Evolutionary conservation across 2,113 vertebrate species (phyloP).

Genomic region (Pantherophis guttatus): DNA sequence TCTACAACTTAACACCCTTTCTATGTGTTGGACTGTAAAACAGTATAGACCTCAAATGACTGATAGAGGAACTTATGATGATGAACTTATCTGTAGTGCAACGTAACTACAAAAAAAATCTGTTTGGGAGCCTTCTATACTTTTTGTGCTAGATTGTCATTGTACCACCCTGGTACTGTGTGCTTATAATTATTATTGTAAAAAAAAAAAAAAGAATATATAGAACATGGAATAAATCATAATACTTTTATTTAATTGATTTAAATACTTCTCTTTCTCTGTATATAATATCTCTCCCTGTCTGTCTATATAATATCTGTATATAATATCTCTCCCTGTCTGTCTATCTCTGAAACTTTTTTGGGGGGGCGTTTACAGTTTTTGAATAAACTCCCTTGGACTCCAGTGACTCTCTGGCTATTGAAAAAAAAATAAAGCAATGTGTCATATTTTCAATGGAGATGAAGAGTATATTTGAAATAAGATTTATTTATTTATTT

Average conservation of each 20-base stretch:
- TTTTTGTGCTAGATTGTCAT: background rate
- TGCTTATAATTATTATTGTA: background rate
- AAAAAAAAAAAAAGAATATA: background rate
- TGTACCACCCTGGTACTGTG: background rate
- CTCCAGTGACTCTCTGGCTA: background rate
- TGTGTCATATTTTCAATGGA: background rate
- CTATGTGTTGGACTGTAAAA: background rate
- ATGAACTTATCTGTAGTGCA: background rate
- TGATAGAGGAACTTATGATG: background rate
- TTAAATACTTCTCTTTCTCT: background rate
- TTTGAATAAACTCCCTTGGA: background rate
- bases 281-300: background rate
- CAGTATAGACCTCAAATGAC: background rate
- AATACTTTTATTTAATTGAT: background rate
- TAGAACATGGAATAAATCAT: background rate
- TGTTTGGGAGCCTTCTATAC: background rate
- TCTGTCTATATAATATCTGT: background rate
- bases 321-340: background rate
- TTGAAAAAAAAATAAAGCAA: background rate
- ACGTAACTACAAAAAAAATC: background rate
- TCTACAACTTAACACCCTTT: background rate
- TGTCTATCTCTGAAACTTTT: background rate
- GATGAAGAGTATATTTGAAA: background rate
- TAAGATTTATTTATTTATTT: no score
- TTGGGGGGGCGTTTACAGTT: background rate